A percentile compares a stretch with the other conserved stretches of the same genome.
Conservation (phyloP, 1,140 invertebrate species). For the Nephila pilipes region DNA sequence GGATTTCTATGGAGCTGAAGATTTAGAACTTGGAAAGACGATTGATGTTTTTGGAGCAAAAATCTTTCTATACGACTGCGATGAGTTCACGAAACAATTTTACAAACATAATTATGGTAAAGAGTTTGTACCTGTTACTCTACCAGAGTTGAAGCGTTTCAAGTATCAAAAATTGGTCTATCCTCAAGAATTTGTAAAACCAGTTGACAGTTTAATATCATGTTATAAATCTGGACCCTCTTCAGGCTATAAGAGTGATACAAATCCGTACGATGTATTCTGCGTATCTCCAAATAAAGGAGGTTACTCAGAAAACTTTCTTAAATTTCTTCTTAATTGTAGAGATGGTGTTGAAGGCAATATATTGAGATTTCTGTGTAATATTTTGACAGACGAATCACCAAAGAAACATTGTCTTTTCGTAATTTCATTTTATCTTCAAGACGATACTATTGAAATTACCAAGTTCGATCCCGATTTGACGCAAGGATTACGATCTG, state of each 20-base stretch:
- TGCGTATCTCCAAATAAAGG: not conserved
- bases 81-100: slow-evolving; percentile 45
- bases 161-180: slow-evolving; percentile 28
- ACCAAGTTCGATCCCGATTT: not conserved
- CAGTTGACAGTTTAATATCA: not conserved
- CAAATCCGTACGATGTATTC: not conserved
- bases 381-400: not conserved
- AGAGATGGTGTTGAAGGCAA: slow-evolving; percentile 11
- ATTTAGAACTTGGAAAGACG: slow-evolving; percentile 24
- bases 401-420: not conserved
- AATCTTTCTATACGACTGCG: slow-evolving; percentile 26
- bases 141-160: not conserved
- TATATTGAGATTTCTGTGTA: not conserved
- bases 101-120: not conserved
- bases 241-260: not conserved
- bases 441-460: slow-evolving; percentile 56
- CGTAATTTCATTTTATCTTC: not conserved
- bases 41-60: slow-evolving; percentile 36
- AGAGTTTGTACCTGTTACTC: slow-evolving; percentile 15
- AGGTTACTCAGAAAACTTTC: not conserved
- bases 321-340: slow-evolving; percentile 25
- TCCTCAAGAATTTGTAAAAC: not conserved
- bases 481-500: too few relatives aligned
- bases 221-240: not conserved
- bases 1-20: not conserved